A percentile compares a stretch with the other conserved stretches of the same genome.
These are phyloP conservation scores for Pectinophora gossypiella DNA, from an alignment of 1,140 invertebrate species.

Conservation along the genomic window DNA sequence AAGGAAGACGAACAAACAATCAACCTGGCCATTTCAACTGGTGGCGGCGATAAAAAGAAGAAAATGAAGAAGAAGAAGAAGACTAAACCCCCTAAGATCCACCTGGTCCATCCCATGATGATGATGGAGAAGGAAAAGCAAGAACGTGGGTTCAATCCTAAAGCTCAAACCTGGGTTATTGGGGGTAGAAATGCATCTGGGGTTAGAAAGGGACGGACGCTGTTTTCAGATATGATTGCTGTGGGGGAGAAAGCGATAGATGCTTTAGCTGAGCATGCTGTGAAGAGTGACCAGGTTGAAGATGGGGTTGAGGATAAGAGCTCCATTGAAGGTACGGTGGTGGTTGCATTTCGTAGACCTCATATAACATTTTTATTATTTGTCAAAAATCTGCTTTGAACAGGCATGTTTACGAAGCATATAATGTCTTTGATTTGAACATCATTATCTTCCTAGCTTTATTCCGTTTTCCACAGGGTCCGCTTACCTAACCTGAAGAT, in stretches of 20 bases:
- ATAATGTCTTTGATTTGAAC: no score
- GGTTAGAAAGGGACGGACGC: slow-evolving; percentile 27
- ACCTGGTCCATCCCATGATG: slow-evolving; percentile 37
- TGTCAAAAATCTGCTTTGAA: no score
- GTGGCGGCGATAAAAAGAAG: slow-evolving; percentile 39
- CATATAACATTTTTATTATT: no score
- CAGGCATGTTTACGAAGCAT: no score
- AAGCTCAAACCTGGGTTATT: slow-evolving; percentile 45
- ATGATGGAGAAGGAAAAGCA: slow-evolving; percentile 34
- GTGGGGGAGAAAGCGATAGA: slow-evolving; percentile 49
- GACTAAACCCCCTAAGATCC: slow-evolving; percentile 50
- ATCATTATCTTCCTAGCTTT: no score
- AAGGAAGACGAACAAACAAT: slow-evolving; percentile 44
- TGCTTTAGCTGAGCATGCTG: slow-evolving; percentile 46
- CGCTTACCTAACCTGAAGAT: no score
- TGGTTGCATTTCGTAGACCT: slow-evolving; percentile 26
- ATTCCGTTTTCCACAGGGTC: no score
- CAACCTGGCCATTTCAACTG: slow-evolving; percentile 51
- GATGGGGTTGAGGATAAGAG: slow-evolving; percentile 51
- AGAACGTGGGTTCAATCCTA: slow-evolving; percentile 34
- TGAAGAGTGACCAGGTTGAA: slow-evolving; percentile 48
- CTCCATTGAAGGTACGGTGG: slow-evolving; percentile 51
- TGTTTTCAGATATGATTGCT: slow-evolving; percentile 43
- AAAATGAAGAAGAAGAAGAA: slow-evolving; percentile 48
- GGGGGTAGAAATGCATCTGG: slow-evolving; percentile 22